Conservation (phyloP, 2,888 invertebrate species). For the Drosophila conformis region DNA sequence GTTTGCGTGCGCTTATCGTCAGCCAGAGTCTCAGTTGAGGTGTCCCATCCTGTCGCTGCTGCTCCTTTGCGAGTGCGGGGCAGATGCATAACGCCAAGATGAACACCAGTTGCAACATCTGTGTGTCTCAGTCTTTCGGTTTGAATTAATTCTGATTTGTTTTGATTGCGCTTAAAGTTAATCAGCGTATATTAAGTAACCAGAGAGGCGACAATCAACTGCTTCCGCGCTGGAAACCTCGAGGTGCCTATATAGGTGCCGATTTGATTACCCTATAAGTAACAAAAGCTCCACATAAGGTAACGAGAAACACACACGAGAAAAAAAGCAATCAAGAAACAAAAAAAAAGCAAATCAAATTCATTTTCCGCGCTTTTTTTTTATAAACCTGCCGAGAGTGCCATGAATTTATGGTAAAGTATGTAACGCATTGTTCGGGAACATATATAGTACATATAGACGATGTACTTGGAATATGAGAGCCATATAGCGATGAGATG, state of each 20-base stretch:
- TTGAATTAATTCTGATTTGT: conserved; percentile 65
- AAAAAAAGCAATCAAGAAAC: conserved; percentile 1
- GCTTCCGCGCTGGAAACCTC: conserved; percentile 22
- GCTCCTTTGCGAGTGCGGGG: conserved; percentile 22
- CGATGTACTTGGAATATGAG: background rate
- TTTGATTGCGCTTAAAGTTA: conserved; percentile 59
- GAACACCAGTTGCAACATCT: conserved; percentile 40
- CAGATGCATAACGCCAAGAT: conserved; percentile 33
- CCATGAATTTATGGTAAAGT: background rate
- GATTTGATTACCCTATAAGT: conserved; percentile 37
- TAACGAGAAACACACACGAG: conserved; percentile 6
- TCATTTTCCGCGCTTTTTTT: background rate
- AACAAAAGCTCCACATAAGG: conserved; percentile 39
- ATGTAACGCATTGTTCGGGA: background rate
- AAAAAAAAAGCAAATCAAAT: conserved; percentile 13
- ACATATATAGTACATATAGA: background rate
- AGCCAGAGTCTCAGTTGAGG: conserved; percentile 74
- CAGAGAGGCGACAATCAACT: conserved; percentile 43
- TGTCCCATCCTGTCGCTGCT: conserved; percentile 5
- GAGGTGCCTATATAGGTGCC: conserved; percentile 18
- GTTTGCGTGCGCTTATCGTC: conserved; percentile 82
- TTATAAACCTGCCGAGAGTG: background rate
- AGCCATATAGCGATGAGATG: background rate
- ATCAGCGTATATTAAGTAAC: conserved; percentile 50
- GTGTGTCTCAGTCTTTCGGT: background rate